phyloP scores from a whole-genome alignment of 2,113 vertebrate genomes.

The human region GRCh38 chrX:14178501-14179000 shows the following conservation, averaged over 20 bases:
- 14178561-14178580: neutral
- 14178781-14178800: neutral
- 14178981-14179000: constrained; percentile 36
- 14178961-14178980: constrained; percentile 44
- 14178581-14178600: neutral
- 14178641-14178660: neutral
- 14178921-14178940: neutral
- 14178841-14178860: constrained; percentile 16
- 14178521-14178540: neutral
- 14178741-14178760: neutral
- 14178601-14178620: neutral
- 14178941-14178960: constrained; percentile 26
- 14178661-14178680: neutral
- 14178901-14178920: constrained; percentile 20
- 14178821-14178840: neutral
- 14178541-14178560: neutral
- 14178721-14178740: neutral
- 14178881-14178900: neutral
- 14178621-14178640: neutral
- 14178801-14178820: neutral
- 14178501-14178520: neutral
- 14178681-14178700: neutral
- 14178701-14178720: neutral
- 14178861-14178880: neutral
- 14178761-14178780: neutral